These are phyloP conservation scores for Petrosia ficiformis DNA, from an alignment of 37 sponge, comb jelly and placozoan species.

Conservation along the genomic window DNA sequence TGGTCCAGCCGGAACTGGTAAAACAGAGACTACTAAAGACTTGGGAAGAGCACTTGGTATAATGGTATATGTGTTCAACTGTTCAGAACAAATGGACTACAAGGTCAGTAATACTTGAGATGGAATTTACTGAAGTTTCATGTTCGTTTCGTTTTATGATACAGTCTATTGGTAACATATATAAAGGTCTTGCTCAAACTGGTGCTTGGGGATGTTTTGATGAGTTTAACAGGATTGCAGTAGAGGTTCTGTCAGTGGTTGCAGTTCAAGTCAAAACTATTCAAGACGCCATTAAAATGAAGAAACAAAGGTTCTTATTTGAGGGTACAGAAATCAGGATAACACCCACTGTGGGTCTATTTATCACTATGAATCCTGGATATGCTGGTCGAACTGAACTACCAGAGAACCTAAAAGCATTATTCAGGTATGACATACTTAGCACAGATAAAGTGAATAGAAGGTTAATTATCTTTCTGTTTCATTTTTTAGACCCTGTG, in stretches of 20 bases:
- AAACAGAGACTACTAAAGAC: conserved; percentile 99
- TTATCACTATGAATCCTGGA: conserved; percentile 99
- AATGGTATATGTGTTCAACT: conserved; percentile 99
- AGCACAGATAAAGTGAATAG: background rate
- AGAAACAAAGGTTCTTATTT: conserved; percentile 89
- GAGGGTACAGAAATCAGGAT: conserved; percentile 87
- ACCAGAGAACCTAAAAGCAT: conserved; percentile 97
- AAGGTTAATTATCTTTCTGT: background rate
- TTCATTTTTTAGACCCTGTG: conserved; percentile 81
- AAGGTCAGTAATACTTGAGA: conserved; percentile 42
- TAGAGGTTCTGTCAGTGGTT: conserved; percentile 97
- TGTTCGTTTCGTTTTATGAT: background rate
- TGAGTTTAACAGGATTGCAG: conserved; percentile 98
- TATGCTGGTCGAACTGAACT: conserved; percentile 98
- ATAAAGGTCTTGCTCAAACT: conserved; percentile 96
- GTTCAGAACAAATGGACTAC: conserved; percentile 99
- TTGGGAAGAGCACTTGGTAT: conserved; percentile 97
- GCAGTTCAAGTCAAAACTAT: conserved; percentile 98
- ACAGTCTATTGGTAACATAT: conserved; percentile 95
- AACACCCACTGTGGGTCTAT: conserved; percentile 90
- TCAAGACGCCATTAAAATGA: conserved; percentile 96
- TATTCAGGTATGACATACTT: conserved; percentile 72
- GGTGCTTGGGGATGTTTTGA: conserved; percentile 99
- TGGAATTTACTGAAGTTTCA: background rate
- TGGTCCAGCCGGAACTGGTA: conserved; percentile 98